phyloP scores from a whole-genome alignment of 2,113 vertebrate species.

The Lamprotornis superbus region DNA sequence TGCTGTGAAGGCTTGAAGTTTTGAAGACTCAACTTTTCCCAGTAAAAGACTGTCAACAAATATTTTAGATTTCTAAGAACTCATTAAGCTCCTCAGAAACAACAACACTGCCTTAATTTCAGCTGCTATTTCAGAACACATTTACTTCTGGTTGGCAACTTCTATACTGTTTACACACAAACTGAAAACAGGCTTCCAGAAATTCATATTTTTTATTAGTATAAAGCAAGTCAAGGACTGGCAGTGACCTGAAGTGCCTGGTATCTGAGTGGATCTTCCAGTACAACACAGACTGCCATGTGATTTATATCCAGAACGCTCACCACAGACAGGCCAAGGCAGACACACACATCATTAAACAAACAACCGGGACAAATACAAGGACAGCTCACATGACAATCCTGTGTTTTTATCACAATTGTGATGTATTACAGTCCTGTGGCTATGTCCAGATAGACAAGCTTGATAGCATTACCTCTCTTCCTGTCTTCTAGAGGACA shows the following conservation, averaged over 20 bases:
- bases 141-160: background rate
- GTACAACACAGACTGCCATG: background rate
- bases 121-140: background rate
- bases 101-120: background rate
- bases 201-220: background rate
- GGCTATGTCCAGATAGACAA: background rate
- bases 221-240: background rate
- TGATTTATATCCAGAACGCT: background rate
- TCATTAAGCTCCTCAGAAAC: background rate
- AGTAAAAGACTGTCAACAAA: background rate
- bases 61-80: background rate
- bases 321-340: background rate
- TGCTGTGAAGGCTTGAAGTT: background rate
- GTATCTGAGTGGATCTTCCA: background rate
- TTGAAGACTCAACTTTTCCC: background rate
- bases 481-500: background rate
- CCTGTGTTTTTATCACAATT: background rate
- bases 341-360: background rate
- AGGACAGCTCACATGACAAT: background rate
- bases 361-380: background rate
- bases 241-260: background rate
- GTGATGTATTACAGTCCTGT: background rate
- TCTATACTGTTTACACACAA: background rate
- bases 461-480: background rate
- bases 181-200: background rate